Base-by-base conservation (phyloP, 2,888 invertebrate species). In the Tetragonula carbonaria region DNA sequence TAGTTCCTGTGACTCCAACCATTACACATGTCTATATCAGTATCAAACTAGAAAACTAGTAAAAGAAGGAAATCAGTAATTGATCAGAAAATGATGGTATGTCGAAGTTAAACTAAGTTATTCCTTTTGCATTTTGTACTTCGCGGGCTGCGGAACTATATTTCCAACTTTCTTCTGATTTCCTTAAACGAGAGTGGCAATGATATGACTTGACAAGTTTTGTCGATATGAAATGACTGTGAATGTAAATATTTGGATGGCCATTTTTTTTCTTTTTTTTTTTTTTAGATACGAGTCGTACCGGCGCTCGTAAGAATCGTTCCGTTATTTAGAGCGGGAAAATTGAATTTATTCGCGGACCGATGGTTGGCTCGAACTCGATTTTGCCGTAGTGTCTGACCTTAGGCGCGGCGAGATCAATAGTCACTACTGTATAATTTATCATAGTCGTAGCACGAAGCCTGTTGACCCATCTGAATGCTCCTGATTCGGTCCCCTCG, bases 341-440 rank as follows among this genome's bases (percentile, higher is more conserved):
- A 90, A 91, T 91, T 87, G 82, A 90, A 91, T 90, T 90, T 87
- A 77, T 87, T 87, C 81, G 82, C 77, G 78, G 78, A 33, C 68
- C 74, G 80, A 59, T 78, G 78, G 78, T 83, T 83, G 72, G 88
- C 85, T 86, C 73, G 86, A 77, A 87, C 84, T 86, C 89, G 89
- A 88, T 90, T 91, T 86, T 90, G 82, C 90, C 86, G 90, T 90
- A 90, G 88, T 82, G 88, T 90, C 90, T 93, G 93, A 93, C 93
- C 92, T 93, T 92, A 92, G 91, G 90, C 91, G 89, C 87, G 89
- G 88, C 76, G 83, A 88, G 91, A 93, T 93, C 93, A 90, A 93
- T 93, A 93, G 89, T 90, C 86, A 89, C 88, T 87, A 90, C 91
- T 91, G 88, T 92, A 93, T 93, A 92, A 93, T 93, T 93, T 92